phyloP scores from a whole-genome alignment of 1,140 invertebrate genomes.

The Linepithema humile region DNA sequence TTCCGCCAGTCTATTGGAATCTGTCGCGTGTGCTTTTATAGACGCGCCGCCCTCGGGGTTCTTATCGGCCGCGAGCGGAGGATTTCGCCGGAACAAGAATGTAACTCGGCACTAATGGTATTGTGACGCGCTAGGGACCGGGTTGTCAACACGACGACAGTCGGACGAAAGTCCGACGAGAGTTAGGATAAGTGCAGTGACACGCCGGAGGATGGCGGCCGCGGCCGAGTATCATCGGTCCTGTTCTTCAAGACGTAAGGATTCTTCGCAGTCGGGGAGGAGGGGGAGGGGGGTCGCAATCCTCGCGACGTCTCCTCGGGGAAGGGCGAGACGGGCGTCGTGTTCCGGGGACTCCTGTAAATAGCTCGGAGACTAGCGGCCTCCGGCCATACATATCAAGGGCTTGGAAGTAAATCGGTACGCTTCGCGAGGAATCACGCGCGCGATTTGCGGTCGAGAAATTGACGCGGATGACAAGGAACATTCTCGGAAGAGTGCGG shows the following conservation, averaged over 20 bases:
- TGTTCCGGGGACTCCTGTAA: constrained; percentile 46
- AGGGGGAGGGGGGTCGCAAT: neutral
- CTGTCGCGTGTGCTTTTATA: neutral
- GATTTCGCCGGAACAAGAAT: neutral
- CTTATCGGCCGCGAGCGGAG: neutral
- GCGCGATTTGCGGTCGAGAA: neutral
- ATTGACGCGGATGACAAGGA: neutral
- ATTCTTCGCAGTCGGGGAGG: constrained; percentile 18
- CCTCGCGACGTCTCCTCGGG: constrained; percentile 1
- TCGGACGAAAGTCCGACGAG: neutral
- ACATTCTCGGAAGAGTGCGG: neutral
- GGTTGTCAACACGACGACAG: constrained; percentile 4
- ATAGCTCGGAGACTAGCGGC: constrained; percentile 49
- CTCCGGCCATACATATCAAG: constrained; percentile 67
- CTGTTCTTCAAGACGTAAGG: neutral
- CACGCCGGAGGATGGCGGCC: neutral
- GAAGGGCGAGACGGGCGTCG: neutral
- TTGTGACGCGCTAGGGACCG: neutral
- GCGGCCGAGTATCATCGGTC: neutral
- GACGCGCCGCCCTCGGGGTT: neutral
- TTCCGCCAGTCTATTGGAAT: neutral
- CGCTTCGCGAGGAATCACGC: constrained; percentile 21
- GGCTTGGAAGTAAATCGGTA: constrained; percentile 27
- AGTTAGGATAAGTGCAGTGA: constrained; percentile 17
- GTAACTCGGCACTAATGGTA: constrained; percentile 2